Percentiles rank a stretch among this genome's conserved stretches.
Evolutionary conservation across 1,140 invertebrate genomes (phyloP).

Genomic region (Triops longicaudatus): DNA sequence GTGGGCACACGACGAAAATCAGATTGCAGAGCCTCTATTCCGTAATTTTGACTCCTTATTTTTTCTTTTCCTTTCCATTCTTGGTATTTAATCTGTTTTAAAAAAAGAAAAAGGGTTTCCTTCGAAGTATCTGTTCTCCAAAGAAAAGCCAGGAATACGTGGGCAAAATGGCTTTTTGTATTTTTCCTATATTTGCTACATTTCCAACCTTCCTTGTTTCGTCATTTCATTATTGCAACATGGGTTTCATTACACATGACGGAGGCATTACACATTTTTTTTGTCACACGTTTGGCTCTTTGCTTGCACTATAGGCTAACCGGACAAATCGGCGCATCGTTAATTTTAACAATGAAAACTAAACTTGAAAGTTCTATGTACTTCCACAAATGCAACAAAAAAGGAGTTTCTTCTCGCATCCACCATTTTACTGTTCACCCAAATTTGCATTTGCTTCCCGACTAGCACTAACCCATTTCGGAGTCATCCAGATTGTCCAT

Average conservation of each 20-base stretch:
- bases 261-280: neutral
- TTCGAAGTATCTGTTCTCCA: no score
- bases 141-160: neutral
- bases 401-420: neutral
- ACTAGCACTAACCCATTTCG: conserved; percentile 10
- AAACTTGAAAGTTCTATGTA: neutral
- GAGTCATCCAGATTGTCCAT: neutral
- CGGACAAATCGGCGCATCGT: neutral
- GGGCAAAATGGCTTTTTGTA: neutral
- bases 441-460: conserved; percentile 1
- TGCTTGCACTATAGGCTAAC: neutral
- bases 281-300: neutral
- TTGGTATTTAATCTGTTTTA: no score
- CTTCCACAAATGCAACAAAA: neutral
- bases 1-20: conserved; percentile 10
- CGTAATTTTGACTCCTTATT: neutral
- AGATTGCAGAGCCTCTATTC: conserved; percentile 15
- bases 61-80: neutral
- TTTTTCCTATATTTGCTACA: conserved; percentile 15
- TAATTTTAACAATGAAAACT: no score
- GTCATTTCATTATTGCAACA: neutral
- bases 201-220: neutral
- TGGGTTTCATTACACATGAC: neutral
- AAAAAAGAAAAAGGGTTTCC: no score
- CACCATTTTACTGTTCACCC: neutral